phyloP scores from a whole-genome alignment of 1,140 invertebrate genomes.

The Campoletis sonorensis region DNA sequence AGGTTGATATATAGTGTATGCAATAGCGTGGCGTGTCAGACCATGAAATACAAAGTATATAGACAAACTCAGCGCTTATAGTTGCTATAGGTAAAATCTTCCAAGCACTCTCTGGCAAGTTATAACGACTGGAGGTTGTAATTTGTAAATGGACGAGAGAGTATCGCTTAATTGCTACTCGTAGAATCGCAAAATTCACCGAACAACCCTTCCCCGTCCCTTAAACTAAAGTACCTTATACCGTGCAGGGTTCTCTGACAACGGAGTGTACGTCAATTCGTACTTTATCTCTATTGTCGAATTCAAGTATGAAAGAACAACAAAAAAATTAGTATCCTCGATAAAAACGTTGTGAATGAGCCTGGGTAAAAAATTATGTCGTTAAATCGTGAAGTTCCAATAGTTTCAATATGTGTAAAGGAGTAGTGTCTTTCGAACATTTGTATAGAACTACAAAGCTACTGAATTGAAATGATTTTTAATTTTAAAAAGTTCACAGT shows the following conservation, averaged over 20 bases:
- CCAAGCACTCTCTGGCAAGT: background rate
- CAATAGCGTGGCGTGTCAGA: background rate
- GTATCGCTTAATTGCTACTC: slow-evolving; percentile 8
- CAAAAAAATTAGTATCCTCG: background rate
- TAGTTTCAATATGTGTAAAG: no score
- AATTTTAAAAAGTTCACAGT: no score
- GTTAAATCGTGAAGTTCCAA: no score
- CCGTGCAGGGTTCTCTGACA: background rate
- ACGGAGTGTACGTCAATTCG: background rate
- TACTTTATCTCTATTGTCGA: background rate
- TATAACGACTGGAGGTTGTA: background rate
- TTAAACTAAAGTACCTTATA: background rate
- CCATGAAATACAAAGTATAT: background rate
- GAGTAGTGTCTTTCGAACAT: no score
- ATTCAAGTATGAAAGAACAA: background rate
- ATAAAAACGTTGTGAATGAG: no score
- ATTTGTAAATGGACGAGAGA: slow-evolving; percentile 1
- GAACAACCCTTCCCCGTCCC: background rate
- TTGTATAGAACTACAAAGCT: no score
- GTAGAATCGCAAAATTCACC: slow-evolving; percentile 1
- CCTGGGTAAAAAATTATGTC: no score
- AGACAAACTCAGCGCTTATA: background rate
- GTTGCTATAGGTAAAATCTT: background rate
- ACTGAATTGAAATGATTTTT: no score
- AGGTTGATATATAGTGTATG: background rate